Evolutionary conservation across 2,113 vertebrate genomes (phyloP), one percentile per base, ranked within the genome.

Genomic region (Boulengerochromis microlepis): DNA sequence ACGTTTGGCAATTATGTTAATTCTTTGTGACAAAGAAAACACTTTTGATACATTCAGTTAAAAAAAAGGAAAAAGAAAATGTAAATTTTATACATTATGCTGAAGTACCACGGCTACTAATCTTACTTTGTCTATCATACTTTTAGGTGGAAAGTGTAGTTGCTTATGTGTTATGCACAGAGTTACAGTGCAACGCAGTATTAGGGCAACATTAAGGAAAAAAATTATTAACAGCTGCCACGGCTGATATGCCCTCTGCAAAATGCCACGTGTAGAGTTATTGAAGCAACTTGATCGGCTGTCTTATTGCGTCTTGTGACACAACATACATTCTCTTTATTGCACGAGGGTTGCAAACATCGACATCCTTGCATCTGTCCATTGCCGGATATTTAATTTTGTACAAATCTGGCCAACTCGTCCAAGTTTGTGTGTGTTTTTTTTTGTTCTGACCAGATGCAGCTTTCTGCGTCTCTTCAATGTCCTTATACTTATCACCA

Each of bases 101-200:
- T 50, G 42, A 19, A 31, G 10, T 0, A 0, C 10, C 4, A 12
- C 10, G 0, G 16, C 10, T 31, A 8, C 26, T 31, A 12, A 7
- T 76, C 12, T 31, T 50, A 50, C 26, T 19, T 19, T 74, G 13
- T 45, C 38, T 50, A 50, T 50, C 9, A 1, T 0, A 19, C 16
- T 78, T 78, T 19, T 31, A 50, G 42, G 26, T 50, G 42, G 5
- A 47, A 74, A 26, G 69, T 74, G 22, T 47, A 26, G 26, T 13
- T 19, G 45, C 71, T 31, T 31, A 50, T 78, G 2, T 50, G 24
- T 78, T 19, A 13, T 13, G 26, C 16, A 5, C 15, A 31, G 71
- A 76, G 24, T 29, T 19, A 47, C 40, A 5, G 24, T 38, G 18
- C 5, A 11, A 4, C 0, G 2, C 59, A 64, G 59, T 11, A 64